Base-by-base conservation (phyloP, 2,797 vertebrate species). In the Pogoniulus pusillus region DNA sequence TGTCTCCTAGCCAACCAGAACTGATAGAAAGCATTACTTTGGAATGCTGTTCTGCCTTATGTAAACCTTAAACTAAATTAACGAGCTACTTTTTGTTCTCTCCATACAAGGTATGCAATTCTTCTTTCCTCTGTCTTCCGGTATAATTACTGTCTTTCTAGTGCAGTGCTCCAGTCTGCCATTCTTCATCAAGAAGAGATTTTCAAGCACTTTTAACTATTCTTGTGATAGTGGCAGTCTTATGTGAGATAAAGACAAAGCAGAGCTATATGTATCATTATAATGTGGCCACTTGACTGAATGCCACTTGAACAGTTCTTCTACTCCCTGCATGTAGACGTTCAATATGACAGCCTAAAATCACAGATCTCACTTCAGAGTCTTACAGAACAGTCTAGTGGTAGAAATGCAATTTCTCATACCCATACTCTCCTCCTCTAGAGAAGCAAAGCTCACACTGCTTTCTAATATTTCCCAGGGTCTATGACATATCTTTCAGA, bases 31-130 rank as follows among this genome's bases (percentile, higher is more conserved):
- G 12, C 23, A 63, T 30, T 39, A 34, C 12, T 88, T 57, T 53
- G 60, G 24, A 94, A 82, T 71, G 60, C 30, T 54, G 16, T 29
- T 90, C 68, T 89, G 47, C 68, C 29, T 78, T 70, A 79, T 35
- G 30, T 34, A 83, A 90, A 91, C 45, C 41, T 86, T 83, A 88
- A 84, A 79, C 39, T 74, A 84, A 92, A 92, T 82, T 78, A 87
- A 91, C 60, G 63, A 84, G 8, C 22, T 90, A 39, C 2, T 75
- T 66, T 77, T 78, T 62, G 9, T 91, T 43, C 43, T 82, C 91
- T 90, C 53, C 51, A 81, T 89, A 70, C 5, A 47, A 37, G 6
- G 2, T 59, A 75, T 41, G 35, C 8, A 64, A 64, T 90, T 82
- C 91, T 79, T 88, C 74, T 91, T 92, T 90, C 81, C n/a, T 76